Percentiles rank a stretch among this genome's conserved stretches.
Evolutionary conservation across 2,113 vertebrate genomes (phyloP).

Genomic region (Hippolais icterina): DNA sequence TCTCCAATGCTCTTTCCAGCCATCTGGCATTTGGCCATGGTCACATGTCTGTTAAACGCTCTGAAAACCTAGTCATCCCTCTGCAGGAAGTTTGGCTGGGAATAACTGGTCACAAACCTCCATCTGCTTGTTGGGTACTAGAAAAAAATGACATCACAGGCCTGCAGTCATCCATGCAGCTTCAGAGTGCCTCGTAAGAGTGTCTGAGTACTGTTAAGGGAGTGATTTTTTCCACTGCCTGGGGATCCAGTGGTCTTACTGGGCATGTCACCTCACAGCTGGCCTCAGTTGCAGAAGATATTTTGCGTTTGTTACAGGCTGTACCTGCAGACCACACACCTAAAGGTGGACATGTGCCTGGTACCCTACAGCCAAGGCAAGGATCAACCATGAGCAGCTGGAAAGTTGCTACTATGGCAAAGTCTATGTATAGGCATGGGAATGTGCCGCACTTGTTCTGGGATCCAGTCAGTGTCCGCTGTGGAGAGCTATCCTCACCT

Average conservation of each 20-base stretch:
- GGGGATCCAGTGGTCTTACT: neutral
- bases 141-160: neutral
- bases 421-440: neutral
- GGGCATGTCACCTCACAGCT: neutral
- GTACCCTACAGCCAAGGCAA: neutral
- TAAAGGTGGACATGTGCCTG: neutral
- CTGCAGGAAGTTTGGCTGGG: conserved; percentile 23
- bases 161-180: neutral
- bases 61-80: conserved; percentile 25
- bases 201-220: neutral
- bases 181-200: neutral
- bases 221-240: neutral
- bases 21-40: conserved; percentile 8
- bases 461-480: neutral
- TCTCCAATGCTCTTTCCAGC: neutral
- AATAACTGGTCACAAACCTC: neutral
- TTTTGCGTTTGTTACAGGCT: neutral
- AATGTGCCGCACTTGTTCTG: neutral
- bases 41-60: neutral
- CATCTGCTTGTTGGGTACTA: conserved; percentile 14
- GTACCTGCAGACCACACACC: neutral
- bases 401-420: neutral
- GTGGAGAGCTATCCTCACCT: neutral
- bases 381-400: neutral
- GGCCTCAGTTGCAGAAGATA: neutral